Base-by-base conservation (phyloP, 1,140 invertebrate genomes). In the Yoshiicerus persimilis region DNA sequence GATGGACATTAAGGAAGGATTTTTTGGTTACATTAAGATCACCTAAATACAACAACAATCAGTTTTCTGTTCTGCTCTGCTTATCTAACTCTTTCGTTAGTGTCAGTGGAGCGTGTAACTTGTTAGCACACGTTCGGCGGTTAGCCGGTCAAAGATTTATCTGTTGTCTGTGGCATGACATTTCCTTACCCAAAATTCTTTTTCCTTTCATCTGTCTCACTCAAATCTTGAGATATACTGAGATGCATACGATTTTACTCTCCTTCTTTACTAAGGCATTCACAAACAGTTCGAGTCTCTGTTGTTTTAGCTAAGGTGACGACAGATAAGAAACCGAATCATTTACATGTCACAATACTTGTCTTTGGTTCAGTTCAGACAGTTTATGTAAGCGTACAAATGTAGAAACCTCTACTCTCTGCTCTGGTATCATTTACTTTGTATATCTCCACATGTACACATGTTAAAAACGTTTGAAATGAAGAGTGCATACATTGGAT, bases 111-210 rank as follows among this genome's bases (percentile, higher is more conserved):
- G 47, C n/a, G 20, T 56, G 20, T 56, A n/a, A 4, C 13, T n/a
- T 6, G 25, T 27, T 27, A 9, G 25, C 9, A 4, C 1, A 66
- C 13, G 64, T 11, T 27, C 64, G 10, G 64, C 64, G 64, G 64
- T 27, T 25, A 30, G 27, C 11, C 75, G 34, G 75, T 80, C 75
- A 80, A 80, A 80, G 75, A 80, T 80, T 80, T 80, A 80, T 80
- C 75, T 80, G 75, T 80, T 80, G 75, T 36, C 75, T 80, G 34
- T 80, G 75, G 36, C 70, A n/a, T 80, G 32, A 80, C 32, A 80
- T 80, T 80, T 80, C 75, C 75, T 80, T 38, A 4, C 23, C 34
- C 11, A 80, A 34, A 34, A 36, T 23, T 25, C 11, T 16, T 80
- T 34, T 38, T 80, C 30, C 75, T 80, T n/a, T 34, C 32, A 23